Conservation (phyloP, 1,140 invertebrate species). For the Penaeus japonicus region DNA sequence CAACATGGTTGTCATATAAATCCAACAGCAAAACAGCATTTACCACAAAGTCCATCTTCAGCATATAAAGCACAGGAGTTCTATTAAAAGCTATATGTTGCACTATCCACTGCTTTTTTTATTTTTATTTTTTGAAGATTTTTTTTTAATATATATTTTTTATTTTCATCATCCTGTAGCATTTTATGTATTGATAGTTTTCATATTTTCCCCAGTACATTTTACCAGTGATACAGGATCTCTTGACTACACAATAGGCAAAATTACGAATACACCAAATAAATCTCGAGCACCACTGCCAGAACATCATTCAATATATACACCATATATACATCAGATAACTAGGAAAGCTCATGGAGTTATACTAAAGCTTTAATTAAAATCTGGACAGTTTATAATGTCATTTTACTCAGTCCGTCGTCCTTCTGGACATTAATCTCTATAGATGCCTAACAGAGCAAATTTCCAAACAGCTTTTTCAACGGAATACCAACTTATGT, state of each 20-base stretch:
- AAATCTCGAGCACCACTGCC: background rate
- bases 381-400: background rate
- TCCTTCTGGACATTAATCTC: background rate
- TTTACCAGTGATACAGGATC: background rate
- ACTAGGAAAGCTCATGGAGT: background rate
- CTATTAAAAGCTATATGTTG: no score
- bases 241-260: background rate
- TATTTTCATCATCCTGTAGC: no score
- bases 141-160: no score
- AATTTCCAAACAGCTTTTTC: background rate
- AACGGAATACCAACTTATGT: background rate
- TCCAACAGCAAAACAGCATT: no score
- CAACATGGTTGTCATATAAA: no score
- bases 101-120: no score
- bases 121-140: no score
- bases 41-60: no score
- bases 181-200: background rate
- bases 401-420: background rate
- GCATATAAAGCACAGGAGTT: no score
- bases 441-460: background rate
- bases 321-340: constrained; percentile 2
- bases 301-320: constrained; percentile 7
- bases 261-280: background rate
- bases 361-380: constrained; percentile 7
- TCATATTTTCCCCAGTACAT: background rate